phyloP scores from a whole-genome alignment of 2,113 vertebrate species.

The Eupsittula cactorum region DNA sequence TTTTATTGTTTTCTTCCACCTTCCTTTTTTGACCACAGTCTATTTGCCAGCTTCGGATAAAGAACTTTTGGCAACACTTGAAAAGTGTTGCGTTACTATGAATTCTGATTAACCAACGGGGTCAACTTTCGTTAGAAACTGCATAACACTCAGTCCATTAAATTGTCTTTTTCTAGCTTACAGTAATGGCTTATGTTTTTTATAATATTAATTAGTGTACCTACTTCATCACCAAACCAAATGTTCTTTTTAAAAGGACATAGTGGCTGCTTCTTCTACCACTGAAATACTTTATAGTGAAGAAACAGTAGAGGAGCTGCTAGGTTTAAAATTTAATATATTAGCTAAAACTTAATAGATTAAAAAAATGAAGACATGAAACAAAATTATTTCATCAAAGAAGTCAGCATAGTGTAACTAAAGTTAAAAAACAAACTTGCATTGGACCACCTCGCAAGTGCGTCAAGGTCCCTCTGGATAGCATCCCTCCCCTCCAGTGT shows the following conservation, averaged over 20 bases:
- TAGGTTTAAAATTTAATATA: background rate
- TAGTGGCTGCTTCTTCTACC: background rate
- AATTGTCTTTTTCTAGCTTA: constrained; percentile 12
- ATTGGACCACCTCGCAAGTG: too few species aligned
- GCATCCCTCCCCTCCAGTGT: too few species aligned
- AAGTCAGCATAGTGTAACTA: background rate
- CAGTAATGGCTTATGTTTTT: constrained; percentile 36
- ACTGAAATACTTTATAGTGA: background rate
- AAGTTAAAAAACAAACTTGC: too few species aligned
- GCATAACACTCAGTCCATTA: constrained; percentile 59
- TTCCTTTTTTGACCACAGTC: background rate
- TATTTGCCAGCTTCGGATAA: constrained; percentile 17
- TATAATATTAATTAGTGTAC: constrained; percentile 51
- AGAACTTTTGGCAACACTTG: constrained; percentile 12
- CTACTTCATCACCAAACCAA: background rate
- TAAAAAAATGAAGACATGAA: background rate
- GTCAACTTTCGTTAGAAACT: constrained; percentile 56
- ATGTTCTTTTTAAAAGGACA: background rate
- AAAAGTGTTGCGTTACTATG: background rate
- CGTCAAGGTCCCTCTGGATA: too few species aligned
- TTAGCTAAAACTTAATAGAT: background rate
- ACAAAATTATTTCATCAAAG: background rate
- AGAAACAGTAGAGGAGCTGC: background rate
- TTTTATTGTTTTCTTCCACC: background rate
- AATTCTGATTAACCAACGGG: constrained; percentile 54